These are phyloP conservation scores for Dermolepida albohirtum DNA, from an alignment of 2,888 invertebrate species.

Conservation along the genomic window DNA sequence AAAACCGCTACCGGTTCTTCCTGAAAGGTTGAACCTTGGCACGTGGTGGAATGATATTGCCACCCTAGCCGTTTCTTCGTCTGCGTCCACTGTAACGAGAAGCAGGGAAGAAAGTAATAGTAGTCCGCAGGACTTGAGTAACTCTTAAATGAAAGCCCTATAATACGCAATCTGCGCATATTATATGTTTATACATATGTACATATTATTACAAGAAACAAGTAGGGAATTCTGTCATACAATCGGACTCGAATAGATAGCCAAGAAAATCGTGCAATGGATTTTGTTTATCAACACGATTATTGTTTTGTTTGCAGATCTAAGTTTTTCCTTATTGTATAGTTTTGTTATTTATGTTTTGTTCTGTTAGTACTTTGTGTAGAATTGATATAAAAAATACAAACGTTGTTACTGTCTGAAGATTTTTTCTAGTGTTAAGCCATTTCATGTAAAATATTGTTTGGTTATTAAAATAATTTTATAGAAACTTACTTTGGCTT, in stretches of 20 bases:
- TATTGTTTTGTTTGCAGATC: conserved; percentile 32
- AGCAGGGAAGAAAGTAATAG: conserved; percentile 33
- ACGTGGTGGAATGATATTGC: conserved; percentile 64
- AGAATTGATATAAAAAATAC: conserved; percentile 20
- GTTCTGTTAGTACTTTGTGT: conserved; percentile 36
- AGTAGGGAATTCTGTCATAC: conserved; percentile 27
- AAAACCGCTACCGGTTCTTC: conserved; percentile 87
- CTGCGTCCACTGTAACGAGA: conserved; percentile 27
- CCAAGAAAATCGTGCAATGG: conserved; percentile 34
- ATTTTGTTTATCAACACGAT: conserved; percentile 20
- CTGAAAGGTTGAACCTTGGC: conserved; percentile 74
- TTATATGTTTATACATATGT: conserved; percentile 19
- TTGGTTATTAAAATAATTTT: conserved; percentile 35
- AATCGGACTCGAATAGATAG: conserved; percentile 21
- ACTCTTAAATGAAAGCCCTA: conserved; percentile 15
- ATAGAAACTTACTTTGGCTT: not conserved
- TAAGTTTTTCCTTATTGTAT: conserved; percentile 20
- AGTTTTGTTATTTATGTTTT: conserved; percentile 34
- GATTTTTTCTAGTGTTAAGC: conserved; percentile 23
- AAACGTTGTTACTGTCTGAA: conserved; percentile 24
- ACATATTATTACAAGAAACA: conserved; percentile 10
- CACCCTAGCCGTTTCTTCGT: conserved; percentile 61
- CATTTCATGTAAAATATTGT: conserved; percentile 30
- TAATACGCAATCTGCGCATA: not conserved
- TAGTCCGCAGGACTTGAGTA: conserved; percentile 34